These are phyloP conservation scores for Gymnoscopelus braueri DNA, from an alignment of 2,797 vertebrate species.

Conservation along the genomic window DNA sequence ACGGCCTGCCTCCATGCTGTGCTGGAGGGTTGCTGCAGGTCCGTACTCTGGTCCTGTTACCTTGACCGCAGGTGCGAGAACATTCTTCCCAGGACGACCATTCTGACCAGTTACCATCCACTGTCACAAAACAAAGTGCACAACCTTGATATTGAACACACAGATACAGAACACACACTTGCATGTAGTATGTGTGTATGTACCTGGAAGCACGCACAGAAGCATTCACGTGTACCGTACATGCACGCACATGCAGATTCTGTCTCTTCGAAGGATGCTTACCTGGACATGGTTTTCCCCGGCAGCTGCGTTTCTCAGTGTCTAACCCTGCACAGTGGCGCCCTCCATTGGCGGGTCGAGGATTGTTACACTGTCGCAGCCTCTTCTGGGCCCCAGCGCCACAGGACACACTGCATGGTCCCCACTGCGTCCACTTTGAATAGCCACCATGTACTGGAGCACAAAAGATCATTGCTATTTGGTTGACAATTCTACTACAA, in stretches of 20 bases:
- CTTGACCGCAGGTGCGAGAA: conserved; percentile 90
- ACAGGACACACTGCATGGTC: conserved; percentile 89
- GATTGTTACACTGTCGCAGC: conserved; percentile 88
- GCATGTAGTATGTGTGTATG: background rate
- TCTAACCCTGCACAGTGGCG: conserved; percentile 82
- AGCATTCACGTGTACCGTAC: conserved; percentile 3
- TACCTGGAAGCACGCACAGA: background rate
- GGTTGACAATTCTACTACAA: too few relatives aligned
- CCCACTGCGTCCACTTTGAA: conserved; percentile 93
- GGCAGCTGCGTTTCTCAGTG: conserved; percentile 83
- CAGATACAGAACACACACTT: background rate
- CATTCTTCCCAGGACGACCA: conserved; percentile 97
- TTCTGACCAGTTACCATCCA: conserved; percentile 93
- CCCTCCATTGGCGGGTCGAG: conserved; percentile 92
- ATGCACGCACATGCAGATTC: background rate
- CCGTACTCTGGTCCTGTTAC: conserved; percentile 90
- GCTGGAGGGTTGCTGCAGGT: conserved; percentile 86
- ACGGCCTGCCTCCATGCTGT: conserved; percentile 86
- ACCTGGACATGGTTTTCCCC: conserved; percentile 92
- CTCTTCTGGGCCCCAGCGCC: conserved; percentile 89
- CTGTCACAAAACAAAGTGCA: conserved; percentile 66
- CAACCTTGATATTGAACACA: background rate
- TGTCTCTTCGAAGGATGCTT: background rate
- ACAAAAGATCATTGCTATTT: background rate
- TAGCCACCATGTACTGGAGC: conserved; percentile 91